phyloP scores from a whole-genome alignment of 2,113 vertebrate genomes.

The Epinephelus moara region DNA sequence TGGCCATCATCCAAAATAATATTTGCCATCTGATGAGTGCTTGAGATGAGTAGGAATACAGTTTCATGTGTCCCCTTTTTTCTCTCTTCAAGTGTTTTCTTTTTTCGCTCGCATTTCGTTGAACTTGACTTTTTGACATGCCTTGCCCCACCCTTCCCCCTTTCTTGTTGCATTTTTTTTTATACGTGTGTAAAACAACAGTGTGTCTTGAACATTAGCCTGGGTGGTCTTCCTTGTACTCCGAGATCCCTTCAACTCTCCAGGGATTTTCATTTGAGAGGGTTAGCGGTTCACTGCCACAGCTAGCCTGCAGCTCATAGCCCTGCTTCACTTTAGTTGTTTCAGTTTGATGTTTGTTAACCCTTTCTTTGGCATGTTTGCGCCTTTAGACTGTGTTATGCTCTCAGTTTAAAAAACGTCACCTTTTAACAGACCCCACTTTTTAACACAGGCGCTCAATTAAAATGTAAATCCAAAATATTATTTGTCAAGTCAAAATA shows the following conservation, averaged over 20 bases:
- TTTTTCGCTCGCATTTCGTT: slow-evolving; percentile 40
- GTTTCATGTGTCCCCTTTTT: slow-evolving; percentile 64
- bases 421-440: not conserved
- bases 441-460: not conserved
- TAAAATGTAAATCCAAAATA: not conserved
- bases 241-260: slow-evolving; percentile 44
- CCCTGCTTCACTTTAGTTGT: slow-evolving; percentile 20
- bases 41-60: slow-evolving; percentile 73
- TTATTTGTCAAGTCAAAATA: not conserved
- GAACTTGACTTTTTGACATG: slow-evolving; percentile 74
- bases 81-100: slow-evolving; percentile 35
- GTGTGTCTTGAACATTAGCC: slow-evolving; percentile 59
- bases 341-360: slow-evolving; percentile 41
- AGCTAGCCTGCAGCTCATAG: slow-evolving; percentile 36
- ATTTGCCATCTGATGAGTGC: slow-evolving; percentile 83
- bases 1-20: slow-evolving; percentile 79
- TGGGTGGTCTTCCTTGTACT: slow-evolving; percentile 79
- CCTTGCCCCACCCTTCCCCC: slow-evolving; percentile 35
- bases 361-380: slow-evolving; percentile 20
- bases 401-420: not conserved
- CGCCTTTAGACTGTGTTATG: not conserved
- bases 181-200: slow-evolving; percentile 72
- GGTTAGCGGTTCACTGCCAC: slow-evolving; percentile 58
- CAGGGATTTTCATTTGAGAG: slow-evolving; percentile 65
- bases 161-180: slow-evolving; percentile 44